These are phyloP conservation scores for Temnothorax nylanderi DNA, from an alignment of 1,140 invertebrate genomes.

Conservation along the genomic window DNA sequence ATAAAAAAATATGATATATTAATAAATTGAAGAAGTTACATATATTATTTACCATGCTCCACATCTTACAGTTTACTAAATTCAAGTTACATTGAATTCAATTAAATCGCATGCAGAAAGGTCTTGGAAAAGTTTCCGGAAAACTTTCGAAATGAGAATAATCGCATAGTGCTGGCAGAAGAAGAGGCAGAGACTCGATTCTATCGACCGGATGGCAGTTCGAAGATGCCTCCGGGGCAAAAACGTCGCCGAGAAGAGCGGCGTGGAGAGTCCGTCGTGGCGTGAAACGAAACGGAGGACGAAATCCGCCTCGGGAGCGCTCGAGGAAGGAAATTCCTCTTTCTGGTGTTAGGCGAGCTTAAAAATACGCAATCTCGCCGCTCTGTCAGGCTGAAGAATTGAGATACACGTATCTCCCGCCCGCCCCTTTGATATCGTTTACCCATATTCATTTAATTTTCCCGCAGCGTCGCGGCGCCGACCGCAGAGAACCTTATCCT, in stretches of 20 bases:
- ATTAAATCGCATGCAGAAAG: neutral
- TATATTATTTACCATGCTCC: neutral
- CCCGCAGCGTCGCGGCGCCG: conserved; percentile 66
- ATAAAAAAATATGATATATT: neutral
- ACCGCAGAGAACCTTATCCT: conserved; percentile 18
- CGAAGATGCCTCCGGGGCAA: conserved; percentile 41
- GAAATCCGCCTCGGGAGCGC: conserved; percentile 72
- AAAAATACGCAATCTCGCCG: conserved; percentile 86
- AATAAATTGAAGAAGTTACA: neutral
- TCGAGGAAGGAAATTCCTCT: conserved; percentile 57
- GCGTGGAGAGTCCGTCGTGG: conserved; percentile 77
- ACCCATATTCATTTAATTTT: conserved; percentile 87
- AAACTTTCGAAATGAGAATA: neutral
- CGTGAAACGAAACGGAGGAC: conserved; percentile 85
- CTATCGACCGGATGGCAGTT: conserved; percentile 32
- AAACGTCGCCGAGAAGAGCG: conserved; percentile 46
- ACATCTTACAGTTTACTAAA: neutral
- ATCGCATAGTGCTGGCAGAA: neutral
- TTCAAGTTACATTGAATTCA: neutral
- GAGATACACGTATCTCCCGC: conserved; percentile 81
- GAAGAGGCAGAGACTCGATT: conserved; percentile 16
- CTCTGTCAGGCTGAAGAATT: conserved; percentile 86
- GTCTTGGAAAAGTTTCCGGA: neutral
- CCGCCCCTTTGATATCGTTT: conserved; percentile 85
- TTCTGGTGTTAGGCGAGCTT: conserved; percentile 78